Base-by-base conservation (phyloP, 2,113 vertebrate species). In the Pangasianodon gigas region DNA sequence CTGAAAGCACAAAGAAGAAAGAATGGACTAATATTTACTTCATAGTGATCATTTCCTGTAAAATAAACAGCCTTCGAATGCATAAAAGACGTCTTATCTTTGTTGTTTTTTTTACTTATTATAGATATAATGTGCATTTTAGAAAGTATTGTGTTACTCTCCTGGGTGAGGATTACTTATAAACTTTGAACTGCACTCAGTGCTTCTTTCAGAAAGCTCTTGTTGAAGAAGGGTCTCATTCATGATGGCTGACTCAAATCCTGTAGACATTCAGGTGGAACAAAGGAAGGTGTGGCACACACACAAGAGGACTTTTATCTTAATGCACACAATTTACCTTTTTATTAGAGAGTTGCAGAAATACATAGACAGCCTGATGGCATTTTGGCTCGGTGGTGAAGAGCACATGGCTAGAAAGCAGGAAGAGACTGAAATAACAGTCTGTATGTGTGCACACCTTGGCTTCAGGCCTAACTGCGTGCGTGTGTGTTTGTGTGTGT, bases 381-480 rank as follows among this genome's bases (percentile, higher is more conserved):
- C 44, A 51, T 62, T 84, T 58, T 84, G 88, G 51, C 54, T 89
- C 37, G 21, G 46, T 1, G 52, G 54, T 54, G 41, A 60, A 74
- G 51, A 85, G 58, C 67, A 87, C 51, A 54, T 87, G 69, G 44
- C 44, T 29, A 65, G 48, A 88, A 69, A 88, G 80, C 88, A 88
- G 58, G 89, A 90, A 86, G 74, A 52, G 86, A 86, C 86, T 90
- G 85, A 86, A 91, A 91, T 90, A 88, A 91, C 84, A 86, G 26
- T 60, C 84, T 46, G 65, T 5, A 16, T 81, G 69, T 90, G 54
- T 89, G 24, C 32, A 84, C 14, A 69, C 88, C 46, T 87, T 85
- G 88, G 58, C 52, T 88, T 29, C 60, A 21, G 60, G 41, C 19
- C 69, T 41, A 62, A 58, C 10, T 85, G 32, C 80, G 48, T 88